These are phyloP conservation scores for Maniola jurtina DNA, from an alignment of 1,140 invertebrate genomes.

Conservation along the genomic window DNA sequence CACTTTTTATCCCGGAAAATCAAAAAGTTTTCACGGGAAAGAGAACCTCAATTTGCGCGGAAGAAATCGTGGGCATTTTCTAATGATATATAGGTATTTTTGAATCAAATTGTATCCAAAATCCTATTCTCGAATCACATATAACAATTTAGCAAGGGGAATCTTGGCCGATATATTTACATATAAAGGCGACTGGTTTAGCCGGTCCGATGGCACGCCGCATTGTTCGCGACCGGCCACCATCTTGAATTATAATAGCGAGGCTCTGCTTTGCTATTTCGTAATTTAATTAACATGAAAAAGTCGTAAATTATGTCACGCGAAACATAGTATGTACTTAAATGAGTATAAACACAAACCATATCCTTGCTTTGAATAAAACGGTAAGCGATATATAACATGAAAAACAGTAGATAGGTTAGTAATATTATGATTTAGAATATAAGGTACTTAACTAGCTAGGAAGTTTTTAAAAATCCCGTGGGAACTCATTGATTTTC, in stretches of 20 bases:
- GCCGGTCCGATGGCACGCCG: slow-evolving; percentile 7
- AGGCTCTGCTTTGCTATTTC: slow-evolving; percentile 13
- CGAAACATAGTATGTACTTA: not conserved
- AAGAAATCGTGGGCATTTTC: too few species aligned
- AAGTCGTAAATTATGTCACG: not conserved
- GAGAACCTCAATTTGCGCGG: too few species aligned
- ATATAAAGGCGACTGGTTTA: slow-evolving; percentile 15
- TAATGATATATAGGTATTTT: not conserved
- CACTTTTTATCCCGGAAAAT: too few species aligned
- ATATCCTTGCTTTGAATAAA: not conserved
- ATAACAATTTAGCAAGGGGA: not conserved
- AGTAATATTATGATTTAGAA: too few species aligned
- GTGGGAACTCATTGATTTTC: too few species aligned
- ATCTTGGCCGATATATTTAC: slow-evolving; percentile 9
- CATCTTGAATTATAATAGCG: slow-evolving; percentile 23
- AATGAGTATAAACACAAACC: not conserved
- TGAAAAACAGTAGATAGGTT: not conserved
- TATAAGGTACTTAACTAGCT: too few species aligned
- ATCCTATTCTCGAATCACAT: not conserved
- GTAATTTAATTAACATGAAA: slow-evolving; percentile 4
- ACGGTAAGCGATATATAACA: too few species aligned
- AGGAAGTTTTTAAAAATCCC: too few species aligned
- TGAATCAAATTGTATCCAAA: not conserved
- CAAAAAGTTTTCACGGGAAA: too few species aligned
- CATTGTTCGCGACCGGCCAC: slow-evolving; percentile 19